Evolutionary conservation across 2,797 vertebrate species (phyloP).

Genomic region (Oreochromis mossambicus): DNA sequence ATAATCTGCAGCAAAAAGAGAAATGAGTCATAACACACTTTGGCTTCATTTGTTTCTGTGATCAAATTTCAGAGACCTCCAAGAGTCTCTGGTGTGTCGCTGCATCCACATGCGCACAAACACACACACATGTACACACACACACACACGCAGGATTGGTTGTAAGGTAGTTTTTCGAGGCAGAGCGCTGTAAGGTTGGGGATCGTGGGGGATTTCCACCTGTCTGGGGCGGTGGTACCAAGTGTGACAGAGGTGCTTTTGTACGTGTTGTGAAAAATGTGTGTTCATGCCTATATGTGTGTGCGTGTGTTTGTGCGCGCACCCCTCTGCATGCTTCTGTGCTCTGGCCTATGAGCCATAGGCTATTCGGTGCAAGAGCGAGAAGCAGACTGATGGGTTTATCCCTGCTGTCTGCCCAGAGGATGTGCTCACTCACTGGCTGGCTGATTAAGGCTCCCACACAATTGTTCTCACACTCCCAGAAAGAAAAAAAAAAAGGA

Average conservation of each 20-base stretch:
- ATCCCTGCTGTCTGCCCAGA: slow-evolving; percentile 44
- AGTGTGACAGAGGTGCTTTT: neutral
- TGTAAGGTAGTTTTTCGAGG: slow-evolving; percentile 18
- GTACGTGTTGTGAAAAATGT: neutral
- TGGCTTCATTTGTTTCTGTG: neutral
- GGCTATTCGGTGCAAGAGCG: slow-evolving; percentile 8
- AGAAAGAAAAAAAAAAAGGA: slow-evolving; percentile 7
- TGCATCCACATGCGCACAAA: neutral
- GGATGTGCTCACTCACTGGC: slow-evolving; percentile 44
- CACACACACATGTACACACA: neutral
- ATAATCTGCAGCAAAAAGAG: neutral
- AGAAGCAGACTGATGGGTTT: slow-evolving; percentile 44
- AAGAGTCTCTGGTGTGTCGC: neutral
- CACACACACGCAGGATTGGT: neutral
- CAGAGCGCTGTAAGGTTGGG: slow-evolving; percentile 5
- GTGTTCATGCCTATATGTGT: neutral
- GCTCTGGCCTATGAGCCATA: slow-evolving; percentile 34
- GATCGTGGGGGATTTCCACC: slow-evolving; percentile 55
- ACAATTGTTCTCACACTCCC: slow-evolving; percentile 38
- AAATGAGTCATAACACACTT: neutral
- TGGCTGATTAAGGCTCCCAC: slow-evolving; percentile 57
- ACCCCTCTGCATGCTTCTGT: neutral
- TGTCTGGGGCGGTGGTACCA: slow-evolving; percentile 31
- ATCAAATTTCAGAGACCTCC: neutral
- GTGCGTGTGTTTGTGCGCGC: neutral